These are phyloP conservation scores for Busseola fusca DNA, from an alignment of 2,888 invertebrate species.

Conservation along the genomic window DNA sequence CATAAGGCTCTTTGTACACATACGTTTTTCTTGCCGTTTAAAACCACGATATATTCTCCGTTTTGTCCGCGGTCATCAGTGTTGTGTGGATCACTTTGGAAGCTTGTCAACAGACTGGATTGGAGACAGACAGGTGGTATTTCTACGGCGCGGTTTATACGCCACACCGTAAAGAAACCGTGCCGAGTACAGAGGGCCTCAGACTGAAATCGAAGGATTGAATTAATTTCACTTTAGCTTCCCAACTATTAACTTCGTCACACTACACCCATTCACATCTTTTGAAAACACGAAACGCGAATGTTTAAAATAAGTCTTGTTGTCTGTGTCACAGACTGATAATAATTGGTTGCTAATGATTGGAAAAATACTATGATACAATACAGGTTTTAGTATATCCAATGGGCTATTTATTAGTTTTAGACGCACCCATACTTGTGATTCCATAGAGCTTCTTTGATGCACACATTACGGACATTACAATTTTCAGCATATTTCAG, in stretches of 20 bases:
- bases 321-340: neutral
- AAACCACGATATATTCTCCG: too few relatives aligned
- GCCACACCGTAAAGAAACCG: neutral
- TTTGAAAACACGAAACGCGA: neutral
- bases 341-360: neutral
- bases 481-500: constrained; percentile 9
- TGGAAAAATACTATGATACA: neutral
- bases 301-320: neutral
- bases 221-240: neutral
- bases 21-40: neutral
- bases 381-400: neutral
- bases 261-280: neutral
- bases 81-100: neutral
- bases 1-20: neutral
- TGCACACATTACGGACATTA: constrained; percentile 1
- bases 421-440: neutral
- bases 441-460: neutral
- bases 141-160: neutral
- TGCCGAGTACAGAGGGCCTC: neutral
- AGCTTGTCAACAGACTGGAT: neutral
- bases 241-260: neutral
- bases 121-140: too few relatives aligned
- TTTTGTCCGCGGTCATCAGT: neutral
- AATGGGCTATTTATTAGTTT: neutral
- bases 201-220: neutral